Evolutionary conservation across 2,113 vertebrate genomes (phyloP), one percentile per base, ranked within the genome.

Genomic region (Cercopithecus mona): DNA sequence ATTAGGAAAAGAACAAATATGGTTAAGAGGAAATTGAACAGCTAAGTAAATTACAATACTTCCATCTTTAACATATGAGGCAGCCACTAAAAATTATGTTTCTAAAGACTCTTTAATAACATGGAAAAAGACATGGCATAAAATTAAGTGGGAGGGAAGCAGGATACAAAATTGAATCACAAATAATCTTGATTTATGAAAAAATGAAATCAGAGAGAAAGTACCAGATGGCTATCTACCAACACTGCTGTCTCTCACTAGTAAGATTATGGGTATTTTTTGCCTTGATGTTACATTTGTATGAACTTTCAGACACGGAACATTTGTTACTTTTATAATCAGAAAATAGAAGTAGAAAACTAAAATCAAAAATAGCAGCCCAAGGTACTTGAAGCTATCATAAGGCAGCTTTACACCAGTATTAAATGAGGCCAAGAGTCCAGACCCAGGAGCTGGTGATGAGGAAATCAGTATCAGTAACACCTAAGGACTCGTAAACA

Each of bases 131-230:
- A 12, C 48, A 91, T 48, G 64, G n/a, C 70, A 79, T 86, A 89
- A 72, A 66, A 97, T 90, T 93, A 86, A 88, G 25, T 43, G 27
- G 43, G 45, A 52, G 25, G 5, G 10, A 70, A 96, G 68, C 35
- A 68, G 38, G 55, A 96, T 92, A 80, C 30, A 89, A 94, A 96
- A 97, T 50, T 80, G 48, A 96, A 94, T 97, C 45, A 43, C 75
- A 89, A 97, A 93, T 96, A 57, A 66, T 96, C 83, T 70, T 81
- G 73, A 96, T 88, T 94, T 94, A 93, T 81, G 48, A 93, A 94
- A 97, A 91, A 73, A 66, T 82, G 86, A 93, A 94, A 43, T 89
- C 89, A 94, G n/a, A 84, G 61, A 32, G 81, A 95, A 86, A 93
- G 82, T 57, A 50, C 45, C 96, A 82, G 52, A 91, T 87, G 73